These are phyloP conservation scores for Antedon bifida DNA, from an alignment of 35 echinoderm and acorn worm genomes.

Conservation along the genomic window DNA sequence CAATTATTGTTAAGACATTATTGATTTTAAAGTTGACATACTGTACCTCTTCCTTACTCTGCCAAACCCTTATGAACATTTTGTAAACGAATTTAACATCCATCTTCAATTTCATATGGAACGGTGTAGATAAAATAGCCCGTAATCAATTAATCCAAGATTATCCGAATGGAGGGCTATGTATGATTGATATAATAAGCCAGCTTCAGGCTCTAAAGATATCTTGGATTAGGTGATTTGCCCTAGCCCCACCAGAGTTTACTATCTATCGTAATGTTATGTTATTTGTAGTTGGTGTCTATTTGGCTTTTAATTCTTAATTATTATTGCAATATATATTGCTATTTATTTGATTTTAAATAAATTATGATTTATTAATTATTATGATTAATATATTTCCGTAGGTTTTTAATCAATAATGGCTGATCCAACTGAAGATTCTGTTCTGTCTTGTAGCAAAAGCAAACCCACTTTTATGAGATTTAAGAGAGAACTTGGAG, in stretches of 20 bases:
- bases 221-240: background rate
- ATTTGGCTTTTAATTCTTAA: no score
- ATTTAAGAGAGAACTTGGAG: no score
- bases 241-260: background rate
- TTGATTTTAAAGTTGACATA: background rate
- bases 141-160: background rate
- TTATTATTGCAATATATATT: no score
- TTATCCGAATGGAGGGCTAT: background rate
- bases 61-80: background rate
- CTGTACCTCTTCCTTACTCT: background rate
- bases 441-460: no score
- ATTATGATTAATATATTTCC: no score
- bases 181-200: background rate
- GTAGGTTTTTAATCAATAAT: no score
- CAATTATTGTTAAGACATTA: background rate
- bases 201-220: background rate
- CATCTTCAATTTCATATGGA: background rate
- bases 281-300: no score
- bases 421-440: no score
- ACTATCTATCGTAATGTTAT: no score
- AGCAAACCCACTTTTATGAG: no score
- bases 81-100: background rate
- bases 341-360: no score
- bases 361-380: no score
- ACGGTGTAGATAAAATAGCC: background rate